Evolutionary conservation across 2,797 vertebrate species (phyloP).

Genomic region (Tachyglossus aculeatus): DNA sequence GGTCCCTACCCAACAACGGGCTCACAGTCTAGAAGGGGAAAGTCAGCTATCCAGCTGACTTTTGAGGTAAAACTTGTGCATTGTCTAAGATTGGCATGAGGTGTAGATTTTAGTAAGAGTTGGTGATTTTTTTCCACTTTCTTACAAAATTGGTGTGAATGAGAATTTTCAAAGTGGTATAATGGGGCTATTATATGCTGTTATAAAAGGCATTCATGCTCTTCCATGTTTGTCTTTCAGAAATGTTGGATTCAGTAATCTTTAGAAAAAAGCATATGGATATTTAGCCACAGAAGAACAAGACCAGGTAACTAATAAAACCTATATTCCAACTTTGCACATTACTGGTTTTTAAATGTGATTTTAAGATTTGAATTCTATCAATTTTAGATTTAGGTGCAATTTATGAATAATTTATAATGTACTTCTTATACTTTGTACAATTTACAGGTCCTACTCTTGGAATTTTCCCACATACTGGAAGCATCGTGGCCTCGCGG

Average conservation of each 20-base stretch:
- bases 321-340: slow-evolving; percentile 2
- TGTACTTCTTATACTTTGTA: background rate
- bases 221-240: slow-evolving; percentile 54
- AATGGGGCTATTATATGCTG: background rate
- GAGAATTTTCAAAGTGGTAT: background rate
- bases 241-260: slow-evolving; percentile 66
- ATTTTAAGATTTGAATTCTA: background rate
- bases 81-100: too few relatives aligned
- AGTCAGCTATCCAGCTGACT: too few relatives aligned
- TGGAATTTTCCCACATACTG: too few relatives aligned
- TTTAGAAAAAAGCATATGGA: slow-evolving; percentile 63
- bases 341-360: slow-evolving; percentile 42
- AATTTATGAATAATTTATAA: background rate
- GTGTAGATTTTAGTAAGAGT: too few relatives aligned
- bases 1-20: too few relatives aligned
- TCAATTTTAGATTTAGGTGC: background rate
- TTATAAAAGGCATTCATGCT: background rate
- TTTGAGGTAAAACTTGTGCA: too few relatives aligned
- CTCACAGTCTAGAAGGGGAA: too few relatives aligned
- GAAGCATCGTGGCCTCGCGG: too few relatives aligned
- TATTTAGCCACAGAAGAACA: slow-evolving; percentile 68
- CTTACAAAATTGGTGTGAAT: too few relatives aligned
- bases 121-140: too few relatives aligned
- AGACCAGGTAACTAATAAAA: slow-evolving; percentile 71
- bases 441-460: background rate